Conservation (phyloP, 92 coral and sea anemone genomes). For the Anthopleura xanthogrammica region DNA sequence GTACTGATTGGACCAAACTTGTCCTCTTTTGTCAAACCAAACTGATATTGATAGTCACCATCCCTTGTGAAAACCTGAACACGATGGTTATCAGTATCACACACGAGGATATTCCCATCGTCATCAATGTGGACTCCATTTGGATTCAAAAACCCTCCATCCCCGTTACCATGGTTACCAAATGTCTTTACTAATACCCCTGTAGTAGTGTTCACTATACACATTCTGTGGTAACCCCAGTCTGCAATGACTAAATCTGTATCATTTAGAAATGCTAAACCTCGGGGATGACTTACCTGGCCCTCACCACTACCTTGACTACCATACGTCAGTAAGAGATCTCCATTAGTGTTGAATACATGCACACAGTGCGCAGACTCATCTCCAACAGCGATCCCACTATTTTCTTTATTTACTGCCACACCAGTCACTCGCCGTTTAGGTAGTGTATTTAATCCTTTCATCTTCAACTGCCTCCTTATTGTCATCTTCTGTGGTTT, state of each 20-base stretch:
- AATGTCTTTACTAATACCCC: not conserved
- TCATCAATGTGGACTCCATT: not conserved
- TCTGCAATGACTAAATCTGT: not conserved
- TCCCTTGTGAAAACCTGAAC: conserved; percentile 10
- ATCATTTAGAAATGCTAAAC: not conserved
- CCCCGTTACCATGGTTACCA: not conserved
- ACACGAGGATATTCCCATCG: not conserved
- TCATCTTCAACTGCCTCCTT: not conserved
- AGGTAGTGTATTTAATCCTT: not conserved
- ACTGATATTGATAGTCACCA: not conserved
- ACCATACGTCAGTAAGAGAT: not conserved
- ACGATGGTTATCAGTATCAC: not conserved
- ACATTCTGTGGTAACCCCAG: not conserved
- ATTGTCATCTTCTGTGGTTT: not conserved
- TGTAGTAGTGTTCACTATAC: not conserved
- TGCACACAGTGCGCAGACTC: not conserved
- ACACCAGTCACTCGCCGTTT: not conserved
- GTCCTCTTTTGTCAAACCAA: not conserved
- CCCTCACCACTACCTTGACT: not conserved
- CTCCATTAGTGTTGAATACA: not conserved
- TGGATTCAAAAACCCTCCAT: not conserved
- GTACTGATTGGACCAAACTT: not conserved
- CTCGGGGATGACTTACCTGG: not conserved
- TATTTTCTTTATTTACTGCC: not conserved
- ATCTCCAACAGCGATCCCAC: not conserved